Evolutionary conservation across 2,888 invertebrate species (phyloP).

Genomic region (Aleiodes testaceus): DNA sequence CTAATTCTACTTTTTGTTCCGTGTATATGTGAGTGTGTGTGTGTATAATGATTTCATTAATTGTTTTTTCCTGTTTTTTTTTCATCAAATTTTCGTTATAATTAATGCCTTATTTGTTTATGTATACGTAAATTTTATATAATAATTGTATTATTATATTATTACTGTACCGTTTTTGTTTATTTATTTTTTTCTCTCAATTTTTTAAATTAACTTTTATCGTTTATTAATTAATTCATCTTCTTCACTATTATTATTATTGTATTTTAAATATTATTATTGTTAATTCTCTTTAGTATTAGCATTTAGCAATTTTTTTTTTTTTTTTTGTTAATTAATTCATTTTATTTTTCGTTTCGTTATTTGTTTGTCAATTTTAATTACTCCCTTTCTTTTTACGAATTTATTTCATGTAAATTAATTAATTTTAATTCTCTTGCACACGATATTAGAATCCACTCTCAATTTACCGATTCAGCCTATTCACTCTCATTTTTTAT

Average conservation of each 20-base stretch:
- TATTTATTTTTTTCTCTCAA: conserved; percentile 38
- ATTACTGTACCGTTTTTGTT: conserved; percentile 24
- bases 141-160: conserved; percentile 53
- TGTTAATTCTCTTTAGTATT: conserved; percentile 31
- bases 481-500: not conserved
- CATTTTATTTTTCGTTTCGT: conserved; percentile 47
- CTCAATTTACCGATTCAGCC: not conserved
- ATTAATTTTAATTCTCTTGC: conserved; percentile 56
- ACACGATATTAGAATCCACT: conserved; percentile 51
- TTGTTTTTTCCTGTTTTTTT: conserved; percentile 32
- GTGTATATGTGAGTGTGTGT: conserved; percentile 45
- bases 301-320: conserved; percentile 23
- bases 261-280: conserved; percentile 40
- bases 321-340: conserved; percentile 25
- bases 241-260: conserved; percentile 42
- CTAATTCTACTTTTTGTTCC: not conserved
- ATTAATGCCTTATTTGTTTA: conserved; percentile 49
- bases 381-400: not conserved
- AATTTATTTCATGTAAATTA: not conserved
- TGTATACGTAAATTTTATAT: conserved; percentile 52
- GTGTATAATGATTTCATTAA: conserved; percentile 16
- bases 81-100: conserved; percentile 46
- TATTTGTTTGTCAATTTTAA: conserved; percentile 3
- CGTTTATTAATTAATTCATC: conserved; percentile 34
- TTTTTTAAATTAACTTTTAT: conserved; percentile 32